These are phyloP conservation scores for Acleris emargana DNA, from an alignment of 2,888 invertebrate species.

Conservation along the genomic window DNA sequence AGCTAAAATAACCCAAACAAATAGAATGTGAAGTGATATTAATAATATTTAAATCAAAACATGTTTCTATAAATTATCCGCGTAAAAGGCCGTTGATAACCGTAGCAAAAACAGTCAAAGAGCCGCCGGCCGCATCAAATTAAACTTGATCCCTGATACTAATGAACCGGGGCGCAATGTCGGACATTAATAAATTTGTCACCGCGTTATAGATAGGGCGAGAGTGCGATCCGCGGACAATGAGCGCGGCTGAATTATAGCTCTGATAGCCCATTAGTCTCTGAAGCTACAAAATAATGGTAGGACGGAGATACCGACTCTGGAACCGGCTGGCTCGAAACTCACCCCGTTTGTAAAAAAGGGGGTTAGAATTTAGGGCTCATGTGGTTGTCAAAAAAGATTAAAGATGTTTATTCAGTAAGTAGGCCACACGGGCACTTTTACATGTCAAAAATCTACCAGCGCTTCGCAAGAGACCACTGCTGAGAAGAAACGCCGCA, in stretches of 20 bases:
- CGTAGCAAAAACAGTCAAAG: slow-evolving; percentile 36
- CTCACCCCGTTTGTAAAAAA: not conserved
- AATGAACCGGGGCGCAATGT: slow-evolving; percentile 71
- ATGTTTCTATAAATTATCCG: slow-evolving; percentile 22
- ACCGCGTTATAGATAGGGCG: slow-evolving; percentile 74
- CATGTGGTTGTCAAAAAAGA: no score
- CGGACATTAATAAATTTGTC: slow-evolving; percentile 82
- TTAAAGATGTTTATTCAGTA: no score
- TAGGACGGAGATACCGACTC: slow-evolving; percentile 53
- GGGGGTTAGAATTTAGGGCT: not conserved
- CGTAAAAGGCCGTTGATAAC: slow-evolving; percentile 28
- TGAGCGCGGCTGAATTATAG: slow-evolving; percentile 77
- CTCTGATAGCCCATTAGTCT: slow-evolving; percentile 77
- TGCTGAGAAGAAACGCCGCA: no score
- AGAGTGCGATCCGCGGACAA: slow-evolving; percentile 77
- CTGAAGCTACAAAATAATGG: slow-evolving; percentile 75
- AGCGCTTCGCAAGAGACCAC: no score
- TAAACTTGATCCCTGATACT: slow-evolving; percentile 62
- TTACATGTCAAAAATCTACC: no score
- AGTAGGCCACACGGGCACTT: no score
- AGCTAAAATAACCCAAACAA: no score
- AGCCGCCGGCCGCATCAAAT: slow-evolving; percentile 60
- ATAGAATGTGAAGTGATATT: not conserved
- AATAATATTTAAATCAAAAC: slow-evolving; percentile 8
- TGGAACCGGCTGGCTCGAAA: slow-evolving; percentile 53